These are phyloP conservation scores for Cranoglanis bouderius DNA, from an alignment of 2,113 vertebrate species.

Conservation along the genomic window DNA sequence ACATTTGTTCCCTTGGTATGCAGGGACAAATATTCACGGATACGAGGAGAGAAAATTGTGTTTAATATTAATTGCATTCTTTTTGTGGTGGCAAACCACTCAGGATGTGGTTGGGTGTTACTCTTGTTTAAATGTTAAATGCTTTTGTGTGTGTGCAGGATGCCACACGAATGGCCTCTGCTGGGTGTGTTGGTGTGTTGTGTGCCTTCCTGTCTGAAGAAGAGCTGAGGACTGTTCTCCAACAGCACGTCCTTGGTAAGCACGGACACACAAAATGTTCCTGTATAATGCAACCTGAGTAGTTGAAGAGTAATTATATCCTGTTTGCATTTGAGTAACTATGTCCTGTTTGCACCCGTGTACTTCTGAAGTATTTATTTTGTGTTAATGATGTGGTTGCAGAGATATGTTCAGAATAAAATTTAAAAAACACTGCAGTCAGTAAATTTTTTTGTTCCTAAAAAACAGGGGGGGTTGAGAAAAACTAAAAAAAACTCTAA, in stretches of 20 bases:
- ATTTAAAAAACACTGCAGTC: neutral
- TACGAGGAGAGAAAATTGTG: too few relatives aligned
- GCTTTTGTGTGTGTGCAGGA: slow-evolving; percentile 75
- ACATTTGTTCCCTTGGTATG: neutral
- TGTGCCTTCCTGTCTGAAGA: slow-evolving; percentile 92
- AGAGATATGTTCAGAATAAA: neutral
- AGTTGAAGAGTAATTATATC: neutral
- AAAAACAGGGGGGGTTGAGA: too few relatives aligned
- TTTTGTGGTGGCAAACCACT: slow-evolving; percentile 57
- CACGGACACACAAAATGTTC: neutral
- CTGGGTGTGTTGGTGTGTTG: slow-evolving; percentile 92
- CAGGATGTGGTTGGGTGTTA: slow-evolving; percentile 73
- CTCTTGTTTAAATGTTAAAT: neutral
- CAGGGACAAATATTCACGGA: neutral
- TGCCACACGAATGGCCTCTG: slow-evolving; percentile 91
- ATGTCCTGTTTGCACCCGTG: neutral
- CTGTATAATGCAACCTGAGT: neutral
- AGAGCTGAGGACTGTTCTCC: slow-evolving; percentile 82
- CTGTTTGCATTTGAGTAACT: neutral
- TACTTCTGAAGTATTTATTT: neutral
- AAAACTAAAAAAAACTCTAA: neutral
- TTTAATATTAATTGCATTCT: slow-evolving; percentile 11
- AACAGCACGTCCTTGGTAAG: slow-evolving; percentile 88
- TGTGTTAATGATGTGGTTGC: neutral
- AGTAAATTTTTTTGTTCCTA: neutral